Percentiles rank a stretch among this genome's conserved stretches.
phyloP scores from a whole-genome alignment of 2,113 vertebrate species.

The Mystacornis crossleyi region DNA sequence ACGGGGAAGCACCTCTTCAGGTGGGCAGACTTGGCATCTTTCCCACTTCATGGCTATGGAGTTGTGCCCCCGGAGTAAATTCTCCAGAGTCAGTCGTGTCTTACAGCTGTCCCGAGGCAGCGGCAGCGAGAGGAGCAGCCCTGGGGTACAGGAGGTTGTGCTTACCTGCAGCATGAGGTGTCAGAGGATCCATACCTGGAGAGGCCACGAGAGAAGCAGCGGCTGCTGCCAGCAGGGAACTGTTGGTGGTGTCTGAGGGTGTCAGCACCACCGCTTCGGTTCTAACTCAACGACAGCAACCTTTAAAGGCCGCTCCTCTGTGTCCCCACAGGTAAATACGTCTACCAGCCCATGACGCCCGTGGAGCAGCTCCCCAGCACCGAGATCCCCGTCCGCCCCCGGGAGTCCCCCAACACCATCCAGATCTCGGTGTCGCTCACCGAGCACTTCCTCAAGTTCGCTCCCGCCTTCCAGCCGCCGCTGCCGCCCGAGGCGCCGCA shows the following conservation, averaged over 20 bases:
- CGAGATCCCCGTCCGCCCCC: slow-evolving; percentile 79
- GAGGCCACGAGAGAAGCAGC: not conserved
- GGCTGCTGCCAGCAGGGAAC: not conserved
- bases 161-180: not conserved
- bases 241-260: accelerated
- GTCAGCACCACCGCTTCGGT: accelerated
- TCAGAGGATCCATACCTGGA: not conserved
- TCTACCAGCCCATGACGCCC: slow-evolving; percentile 97
- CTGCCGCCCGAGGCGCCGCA: slow-evolving; percentile 87
- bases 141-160: not conserved
- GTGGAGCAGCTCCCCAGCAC: slow-evolving; percentile 95
- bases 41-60: not conserved
- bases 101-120: not conserved
- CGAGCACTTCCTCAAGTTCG: slow-evolving; percentile 90
- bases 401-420: slow-evolving; percentile 84
- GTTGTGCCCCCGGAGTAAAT: not conserved
- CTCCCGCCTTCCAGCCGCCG: slow-evolving; percentile 89
- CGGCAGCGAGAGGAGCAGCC: not conserved
- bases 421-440: slow-evolving; percentile 90
- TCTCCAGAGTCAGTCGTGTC: not conserved
- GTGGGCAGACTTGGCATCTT: not conserved
- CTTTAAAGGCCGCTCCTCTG: not conserved
- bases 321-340: slow-evolving; percentile 87
- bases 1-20: too few species aligned
- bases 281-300: too few species aligned